These are phyloP conservation scores for Propithecus deckenii DNA, from an alignment of 2,797 vertebrate species.

Conservation along the genomic window DNA sequence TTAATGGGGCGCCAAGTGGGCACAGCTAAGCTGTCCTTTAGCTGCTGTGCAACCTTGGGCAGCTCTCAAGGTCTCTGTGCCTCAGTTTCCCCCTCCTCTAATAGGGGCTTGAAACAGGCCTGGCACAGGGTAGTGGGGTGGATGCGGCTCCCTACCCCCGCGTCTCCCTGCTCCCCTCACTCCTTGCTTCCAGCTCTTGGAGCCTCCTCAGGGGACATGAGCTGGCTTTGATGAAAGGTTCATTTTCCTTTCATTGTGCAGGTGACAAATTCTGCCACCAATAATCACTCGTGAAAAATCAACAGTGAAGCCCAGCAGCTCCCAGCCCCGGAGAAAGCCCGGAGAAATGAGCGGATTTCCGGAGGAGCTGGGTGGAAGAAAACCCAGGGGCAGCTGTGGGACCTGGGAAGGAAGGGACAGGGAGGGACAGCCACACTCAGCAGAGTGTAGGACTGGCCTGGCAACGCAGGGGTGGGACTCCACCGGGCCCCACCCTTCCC, in stretches of 20 bases:
- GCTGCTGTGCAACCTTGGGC: not conserved
- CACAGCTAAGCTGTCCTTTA: not conserved
- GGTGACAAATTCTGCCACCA: slow-evolving; percentile 78
- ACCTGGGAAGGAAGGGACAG: fast-evolving
- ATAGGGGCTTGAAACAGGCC: not conserved
- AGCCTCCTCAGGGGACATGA: slow-evolving; percentile 51
- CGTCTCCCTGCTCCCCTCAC: not conserved
- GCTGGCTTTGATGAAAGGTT: slow-evolving; percentile 77
- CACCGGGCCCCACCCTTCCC: not conserved
- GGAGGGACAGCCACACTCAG: not conserved
- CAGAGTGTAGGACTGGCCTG: not conserved
- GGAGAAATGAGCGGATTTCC: slow-evolving; percentile 46
- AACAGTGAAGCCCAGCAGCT: slow-evolving; percentile 79
- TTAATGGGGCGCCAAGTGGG: not conserved
- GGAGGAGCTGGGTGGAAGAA: not conserved
- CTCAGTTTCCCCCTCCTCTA: slow-evolving; percentile 3
- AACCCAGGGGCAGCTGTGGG: not conserved
- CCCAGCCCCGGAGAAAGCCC: not conserved
- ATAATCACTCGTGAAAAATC: slow-evolving; percentile 85
- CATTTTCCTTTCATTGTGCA: slow-evolving; percentile 81
- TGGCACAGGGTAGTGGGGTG: not conserved
- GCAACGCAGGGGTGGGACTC: not conserved
- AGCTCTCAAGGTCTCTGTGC: not conserved
- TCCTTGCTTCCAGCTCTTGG: not conserved
- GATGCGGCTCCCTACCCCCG: fast-evolving